Base-by-base conservation (phyloP, 2,797 vertebrate genomes). In the Neosilurus hyrtlii region DNA sequence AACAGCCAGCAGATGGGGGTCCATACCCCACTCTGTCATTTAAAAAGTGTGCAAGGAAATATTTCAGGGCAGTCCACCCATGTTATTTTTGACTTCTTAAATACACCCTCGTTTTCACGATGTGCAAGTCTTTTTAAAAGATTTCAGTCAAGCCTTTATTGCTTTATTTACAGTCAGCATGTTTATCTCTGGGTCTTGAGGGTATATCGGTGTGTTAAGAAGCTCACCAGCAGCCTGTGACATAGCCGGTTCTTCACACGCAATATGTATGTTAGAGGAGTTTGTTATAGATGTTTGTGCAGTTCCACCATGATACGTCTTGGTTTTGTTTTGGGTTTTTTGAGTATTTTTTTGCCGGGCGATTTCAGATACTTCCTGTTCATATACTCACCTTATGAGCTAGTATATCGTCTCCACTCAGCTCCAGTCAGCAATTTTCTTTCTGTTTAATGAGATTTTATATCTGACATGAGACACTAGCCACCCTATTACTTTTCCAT, bases 1-100 rank as follows among this genome's bases (percentile, higher is more conserved):
- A 57, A 81, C 83, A 86, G 80, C 72, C 86, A 81, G 49, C 62
- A 63, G 57, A 86, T 71, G 80, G 82, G 79, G 79, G 82, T 79
- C 22, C 22, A 57, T 84, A 81, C 82, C 86, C 86, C 73, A 81
- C 62, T 81, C 49, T 59, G 62, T 83, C 72, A 63, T 79, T 75
- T 35, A 43, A 71, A 75, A 81, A 61, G 35, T 43, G 35, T 43
- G 26, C 54, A 24, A 59, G 66, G 30, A 80, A n/a, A 43, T 35
- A 57, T 52, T 62, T 57, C n/a, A 4, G 37, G 52, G 24, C n/a
- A 2, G 65, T 56, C 35, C 49, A 16, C 66, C 52, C 79, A 20
- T 57, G 54, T 73, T 79, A 52, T 79, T 79, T 68, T 77, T 65
- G 20, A 37, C 26, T 81, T 77, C 6, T 22, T 56, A 35, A 70